These are phyloP conservation scores for Boloria selene DNA, from an alignment of 2,888 invertebrate species.

Conservation along the genomic window DNA sequence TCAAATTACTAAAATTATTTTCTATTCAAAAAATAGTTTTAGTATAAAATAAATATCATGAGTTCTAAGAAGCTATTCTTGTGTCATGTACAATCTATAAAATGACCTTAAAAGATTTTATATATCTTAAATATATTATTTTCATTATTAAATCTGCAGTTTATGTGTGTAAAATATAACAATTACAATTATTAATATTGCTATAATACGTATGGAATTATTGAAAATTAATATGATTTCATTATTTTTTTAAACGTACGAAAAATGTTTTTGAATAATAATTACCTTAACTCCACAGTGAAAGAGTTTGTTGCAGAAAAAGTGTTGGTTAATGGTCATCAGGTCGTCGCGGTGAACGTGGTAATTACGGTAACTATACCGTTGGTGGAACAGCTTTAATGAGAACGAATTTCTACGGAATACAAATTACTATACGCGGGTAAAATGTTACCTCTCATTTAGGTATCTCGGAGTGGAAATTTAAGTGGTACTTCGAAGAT, in stretches of 20 bases:
- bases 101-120: no score
- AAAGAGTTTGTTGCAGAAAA: conserved; percentile 29
- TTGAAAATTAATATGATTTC: neutral
- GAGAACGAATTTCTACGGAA: conserved; percentile 41
- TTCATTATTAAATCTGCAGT: no score
- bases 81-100: no score
- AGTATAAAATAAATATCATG: no score
- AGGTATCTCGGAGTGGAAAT: conserved; percentile 39
- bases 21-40: no score
- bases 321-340: conserved; percentile 32
- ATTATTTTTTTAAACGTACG: neutral
- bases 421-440: conserved; percentile 42
- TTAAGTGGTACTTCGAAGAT: conserved; percentile 39
- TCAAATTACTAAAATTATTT: no score
- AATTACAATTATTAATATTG: no score
- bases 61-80: no score
- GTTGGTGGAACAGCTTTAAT: conserved; percentile 37
- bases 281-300: conserved; percentile 21
- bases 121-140: no score
- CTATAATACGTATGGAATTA: no score
- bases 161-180: no score
- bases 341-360: conserved; percentile 34
- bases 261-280: conserved; percentile 22
- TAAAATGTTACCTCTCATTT: conserved; percentile 43
- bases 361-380: conserved; percentile 37